Evolutionary conservation across 2,888 invertebrate species (phyloP).

Genomic region (Drosophila mayaguana): DNA sequence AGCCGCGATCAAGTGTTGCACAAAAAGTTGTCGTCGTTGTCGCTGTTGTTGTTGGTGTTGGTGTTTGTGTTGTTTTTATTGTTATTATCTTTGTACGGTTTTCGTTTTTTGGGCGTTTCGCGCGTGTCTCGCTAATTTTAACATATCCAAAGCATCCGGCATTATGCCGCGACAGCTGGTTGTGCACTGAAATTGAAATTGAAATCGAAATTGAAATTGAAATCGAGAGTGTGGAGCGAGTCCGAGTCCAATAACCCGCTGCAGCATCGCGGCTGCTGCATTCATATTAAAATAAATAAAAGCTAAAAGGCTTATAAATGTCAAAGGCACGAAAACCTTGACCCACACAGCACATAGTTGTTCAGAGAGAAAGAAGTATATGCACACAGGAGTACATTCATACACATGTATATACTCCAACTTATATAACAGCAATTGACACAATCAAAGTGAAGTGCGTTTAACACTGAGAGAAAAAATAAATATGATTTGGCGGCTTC

Average conservation of each 20-base stretch:
- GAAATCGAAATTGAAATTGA: slow-evolving; percentile 53
- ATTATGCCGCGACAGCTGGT: slow-evolving; percentile 64
- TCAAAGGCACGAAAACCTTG: slow-evolving; percentile 55
- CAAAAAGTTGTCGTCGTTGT: slow-evolving; percentile 17
- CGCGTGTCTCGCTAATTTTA: slow-evolving; percentile 46
- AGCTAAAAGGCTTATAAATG: slow-evolving; percentile 10
- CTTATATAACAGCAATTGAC: slow-evolving; percentile 34
- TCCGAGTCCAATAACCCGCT: slow-evolving; percentile 77
- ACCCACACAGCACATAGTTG: slow-evolving; percentile 43
- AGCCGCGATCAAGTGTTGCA: slow-evolving; percentile 54
- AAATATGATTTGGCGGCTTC: slow-evolving; percentile 42
- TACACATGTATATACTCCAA: neutral
- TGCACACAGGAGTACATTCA: neutral
- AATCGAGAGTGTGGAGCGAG: slow-evolving; percentile 66
- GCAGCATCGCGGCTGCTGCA: slow-evolving; percentile 19
- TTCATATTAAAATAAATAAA: slow-evolving; percentile 13
- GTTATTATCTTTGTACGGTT: neutral
- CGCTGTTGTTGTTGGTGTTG: slow-evolving; percentile 5
- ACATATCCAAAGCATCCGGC: slow-evolving; percentile 57
- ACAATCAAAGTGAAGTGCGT: slow-evolving; percentile 18
- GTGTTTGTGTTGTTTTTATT: slow-evolving; percentile 1
- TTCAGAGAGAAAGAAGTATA: neutral
- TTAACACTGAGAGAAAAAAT: neutral
- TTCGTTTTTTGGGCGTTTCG: slow-evolving; percentile 41
- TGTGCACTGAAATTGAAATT: slow-evolving; percentile 51